These are phyloP conservation scores for Xyliphius kryptos DNA, from an alignment of 2,113 vertebrate genomes.

Conservation along the genomic window DNA sequence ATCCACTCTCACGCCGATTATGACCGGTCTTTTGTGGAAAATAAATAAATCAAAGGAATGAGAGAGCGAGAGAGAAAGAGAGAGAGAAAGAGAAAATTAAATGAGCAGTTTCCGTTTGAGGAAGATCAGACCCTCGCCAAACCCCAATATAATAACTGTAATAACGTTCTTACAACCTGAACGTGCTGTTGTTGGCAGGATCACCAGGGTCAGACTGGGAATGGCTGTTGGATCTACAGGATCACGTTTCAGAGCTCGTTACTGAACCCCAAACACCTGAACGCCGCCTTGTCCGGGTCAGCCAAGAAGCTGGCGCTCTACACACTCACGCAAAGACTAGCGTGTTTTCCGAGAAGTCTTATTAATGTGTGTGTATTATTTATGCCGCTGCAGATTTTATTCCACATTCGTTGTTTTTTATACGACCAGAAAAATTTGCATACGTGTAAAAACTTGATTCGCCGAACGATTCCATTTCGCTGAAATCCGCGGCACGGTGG, in stretches of 20 bases:
- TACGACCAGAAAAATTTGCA: no score
- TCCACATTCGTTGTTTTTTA: no score
- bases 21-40: conserved; percentile 40
- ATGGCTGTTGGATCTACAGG: conserved; percentile 43
- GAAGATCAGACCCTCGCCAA: conserved; percentile 51
- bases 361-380: no score
- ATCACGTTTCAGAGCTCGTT: conserved; percentile 52
- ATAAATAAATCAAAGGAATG: conserved; percentile 5
- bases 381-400: no score
- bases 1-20: conserved; percentile 47
- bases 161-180: conserved; percentile 65
- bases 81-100: conserved; percentile 58
- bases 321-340: no score
- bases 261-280: conserved; percentile 23
- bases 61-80: no score
- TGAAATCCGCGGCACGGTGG: no score
- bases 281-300: conserved; percentile 28
- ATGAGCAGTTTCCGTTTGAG: conserved; percentile 50
- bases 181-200: conserved; percentile 61
- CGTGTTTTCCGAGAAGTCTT: no score
- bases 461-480: no score
- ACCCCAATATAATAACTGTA: conserved; percentile 63
- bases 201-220: conserved; percentile 50
- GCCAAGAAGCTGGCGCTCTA: conserved; percentile 19
- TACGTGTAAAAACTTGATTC: no score